Conservation (phyloP, 2,113 vertebrate genomes). For the Pluvianellus socialis region DNA sequence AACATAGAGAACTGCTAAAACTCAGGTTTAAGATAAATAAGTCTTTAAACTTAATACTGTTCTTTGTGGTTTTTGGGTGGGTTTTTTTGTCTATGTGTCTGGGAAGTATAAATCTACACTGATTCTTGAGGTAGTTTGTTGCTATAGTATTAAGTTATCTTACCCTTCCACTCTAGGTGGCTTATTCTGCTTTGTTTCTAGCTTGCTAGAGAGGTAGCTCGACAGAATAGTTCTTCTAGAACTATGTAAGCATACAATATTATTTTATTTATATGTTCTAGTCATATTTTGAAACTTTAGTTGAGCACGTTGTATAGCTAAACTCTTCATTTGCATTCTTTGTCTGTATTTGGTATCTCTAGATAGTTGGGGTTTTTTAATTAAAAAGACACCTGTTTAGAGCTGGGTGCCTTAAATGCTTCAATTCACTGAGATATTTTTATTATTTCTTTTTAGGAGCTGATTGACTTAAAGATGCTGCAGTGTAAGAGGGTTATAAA, state of each 20-base stretch:
- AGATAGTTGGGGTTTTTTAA: neutral
- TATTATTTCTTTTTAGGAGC: constrained; percentile 79
- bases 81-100: neutral
- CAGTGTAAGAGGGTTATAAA: constrained; percentile 90
- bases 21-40: neutral
- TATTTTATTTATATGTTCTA: neutral
- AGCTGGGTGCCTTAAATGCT: neutral
- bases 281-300: neutral
- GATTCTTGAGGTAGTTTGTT: neutral
- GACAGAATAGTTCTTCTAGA: neutral
- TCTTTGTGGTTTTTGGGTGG: too few relatives aligned
- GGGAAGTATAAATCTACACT: neutral
- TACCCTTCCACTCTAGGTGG: rapidly evolving
- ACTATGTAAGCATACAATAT: neutral
- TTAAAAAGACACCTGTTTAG: neutral
- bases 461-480: constrained; percentile 95
- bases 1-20: neutral
- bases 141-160: neutral
- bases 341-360: neutral
- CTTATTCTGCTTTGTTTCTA: neutral
- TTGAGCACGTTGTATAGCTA: neutral
- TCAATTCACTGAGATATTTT: neutral
- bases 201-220: neutral
- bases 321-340: neutral
- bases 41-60: neutral